Evolutionary conservation across 2,113 vertebrate species (phyloP).

Genomic region (Catagonus wagneri): DNA sequence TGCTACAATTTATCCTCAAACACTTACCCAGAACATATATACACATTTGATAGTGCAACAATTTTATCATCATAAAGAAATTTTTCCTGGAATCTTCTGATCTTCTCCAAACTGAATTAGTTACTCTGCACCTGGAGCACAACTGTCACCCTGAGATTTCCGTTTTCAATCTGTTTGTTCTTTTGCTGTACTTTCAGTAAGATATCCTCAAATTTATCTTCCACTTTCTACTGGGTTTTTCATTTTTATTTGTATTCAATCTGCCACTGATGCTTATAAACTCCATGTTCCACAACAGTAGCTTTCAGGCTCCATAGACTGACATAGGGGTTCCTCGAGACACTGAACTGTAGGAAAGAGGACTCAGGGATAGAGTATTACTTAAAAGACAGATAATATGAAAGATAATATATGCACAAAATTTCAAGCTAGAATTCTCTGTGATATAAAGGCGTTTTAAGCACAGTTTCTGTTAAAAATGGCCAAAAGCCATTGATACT

Average conservation of each 20-base stretch:
- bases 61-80: background rate
- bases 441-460: background rate
- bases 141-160: background rate
- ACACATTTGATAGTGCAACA: background rate
- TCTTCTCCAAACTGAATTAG: background rate
- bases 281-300: background rate
- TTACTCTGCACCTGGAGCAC: background rate
- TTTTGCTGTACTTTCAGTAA: background rate
- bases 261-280: background rate
- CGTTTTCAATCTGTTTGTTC: background rate
- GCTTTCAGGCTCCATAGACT: background rate
- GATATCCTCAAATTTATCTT: background rate
- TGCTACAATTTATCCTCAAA: conserved; percentile 13
- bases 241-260: background rate
- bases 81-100: background rate
- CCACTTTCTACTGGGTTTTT: background rate
- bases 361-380: background rate
- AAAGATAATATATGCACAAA: background rate
- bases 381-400: background rate
- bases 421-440: background rate
- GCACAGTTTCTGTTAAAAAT: background rate
- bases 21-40: background rate
- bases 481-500: background rate
- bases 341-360: background rate
- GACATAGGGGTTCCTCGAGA: background rate